Evolutionary conservation across 2,113 vertebrate species (phyloP).

Genomic region (Camelus bactrianus): DNA sequence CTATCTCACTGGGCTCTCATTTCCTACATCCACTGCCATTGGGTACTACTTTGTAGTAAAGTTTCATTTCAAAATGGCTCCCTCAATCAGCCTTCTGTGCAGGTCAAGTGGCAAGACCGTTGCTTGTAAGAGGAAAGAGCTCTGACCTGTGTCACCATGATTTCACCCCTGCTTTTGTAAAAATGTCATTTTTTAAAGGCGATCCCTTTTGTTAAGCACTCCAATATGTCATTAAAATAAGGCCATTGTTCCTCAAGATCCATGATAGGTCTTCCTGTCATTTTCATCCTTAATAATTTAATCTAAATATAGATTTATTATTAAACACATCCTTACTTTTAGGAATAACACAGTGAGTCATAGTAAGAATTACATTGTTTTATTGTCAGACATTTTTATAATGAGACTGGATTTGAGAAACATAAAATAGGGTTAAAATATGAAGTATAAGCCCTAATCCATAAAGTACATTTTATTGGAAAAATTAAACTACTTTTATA

Average conservation of each 20-base stretch:
- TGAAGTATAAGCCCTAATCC: not conserved
- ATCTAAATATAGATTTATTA: conserved; percentile 36
- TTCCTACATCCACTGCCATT: not conserved
- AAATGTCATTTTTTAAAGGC: not conserved
- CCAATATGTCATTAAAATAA: conserved; percentile 58
- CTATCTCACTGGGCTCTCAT: not conserved
- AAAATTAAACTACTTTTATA: not conserved
- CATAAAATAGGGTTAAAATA: not conserved
- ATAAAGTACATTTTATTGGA: conserved; percentile 11
- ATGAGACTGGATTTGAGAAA: conserved; percentile 55
- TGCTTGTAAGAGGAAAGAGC: not conserved
- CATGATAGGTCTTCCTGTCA: not conserved
- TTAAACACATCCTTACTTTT: conserved; percentile 28
- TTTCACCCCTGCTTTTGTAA: not conserved
- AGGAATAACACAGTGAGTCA: not conserved
- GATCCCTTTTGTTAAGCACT: not conserved
- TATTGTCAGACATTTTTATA: conserved; percentile 24
- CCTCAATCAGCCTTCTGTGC: not conserved
- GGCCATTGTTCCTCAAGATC: not conserved
- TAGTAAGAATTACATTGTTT: not conserved
- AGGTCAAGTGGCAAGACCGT: not conserved
- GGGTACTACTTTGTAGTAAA: conserved; percentile 22
- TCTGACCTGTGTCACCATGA: not conserved
- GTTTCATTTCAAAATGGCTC: not conserved
- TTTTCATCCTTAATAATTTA: conserved; percentile 36